Conservation (phyloP, 2,888 invertebrate species). For the Erynnis tages region DNA sequence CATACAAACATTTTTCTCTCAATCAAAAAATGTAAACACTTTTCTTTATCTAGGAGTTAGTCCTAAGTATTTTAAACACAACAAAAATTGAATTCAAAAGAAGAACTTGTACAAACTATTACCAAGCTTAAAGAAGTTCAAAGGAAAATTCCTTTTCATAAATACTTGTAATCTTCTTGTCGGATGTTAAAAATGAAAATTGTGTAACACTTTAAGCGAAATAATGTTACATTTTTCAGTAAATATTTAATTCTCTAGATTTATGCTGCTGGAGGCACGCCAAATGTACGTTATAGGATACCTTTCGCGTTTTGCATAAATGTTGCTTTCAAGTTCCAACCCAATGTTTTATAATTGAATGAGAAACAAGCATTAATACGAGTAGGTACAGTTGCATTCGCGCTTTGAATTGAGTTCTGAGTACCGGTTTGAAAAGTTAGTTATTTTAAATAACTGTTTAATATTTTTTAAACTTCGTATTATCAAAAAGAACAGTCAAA, state of each 20-base stretch:
- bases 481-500: too few species aligned
- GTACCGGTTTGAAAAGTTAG: too few species aligned
- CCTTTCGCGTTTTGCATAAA: neutral
- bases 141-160: conserved; percentile 7
- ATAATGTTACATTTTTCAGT: conserved; percentile 1
- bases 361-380: too few species aligned
- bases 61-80: neutral
- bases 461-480: too few species aligned
- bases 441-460: too few species aligned
- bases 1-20: too few species aligned
- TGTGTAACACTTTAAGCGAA: neutral
- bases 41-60: neutral
- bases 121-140: neutral
- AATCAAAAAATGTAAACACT: neutral
- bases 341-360: too few species aligned
- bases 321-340: neutral
- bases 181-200: conserved; percentile 7
- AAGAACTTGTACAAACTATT: neutral
- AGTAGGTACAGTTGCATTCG: too few species aligned
- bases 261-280: neutral
- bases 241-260: conserved; percentile 2
- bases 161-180: neutral
- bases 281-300: too few species aligned
- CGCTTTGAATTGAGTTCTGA: too few species aligned
- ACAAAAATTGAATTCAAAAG: neutral